Percentiles rank a stretch among this genome's conserved stretches.
phyloP scores from a whole-genome alignment of 2,888 invertebrate genomes.

The Neoitamus cyanurus region DNA sequence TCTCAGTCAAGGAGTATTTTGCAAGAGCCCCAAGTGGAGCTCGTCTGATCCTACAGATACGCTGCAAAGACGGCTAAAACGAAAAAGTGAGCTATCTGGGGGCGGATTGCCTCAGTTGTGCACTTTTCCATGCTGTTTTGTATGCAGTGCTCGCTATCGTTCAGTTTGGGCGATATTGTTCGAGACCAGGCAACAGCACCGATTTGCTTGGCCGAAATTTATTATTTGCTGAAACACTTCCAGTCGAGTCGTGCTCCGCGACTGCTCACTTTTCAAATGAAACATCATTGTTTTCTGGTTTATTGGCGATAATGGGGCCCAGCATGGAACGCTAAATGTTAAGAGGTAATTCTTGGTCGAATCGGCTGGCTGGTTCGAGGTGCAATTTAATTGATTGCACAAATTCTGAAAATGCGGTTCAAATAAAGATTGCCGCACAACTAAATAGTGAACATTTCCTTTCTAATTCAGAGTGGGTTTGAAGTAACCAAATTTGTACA shows the following conservation, averaged over 20 bases:
- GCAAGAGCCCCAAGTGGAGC: constrained; percentile 7
- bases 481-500: not conserved
- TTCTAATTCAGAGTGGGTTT: not conserved
- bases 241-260: not conserved
- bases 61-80: constrained; percentile 19
- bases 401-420: not conserved
- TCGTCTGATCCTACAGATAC: constrained; percentile 31
- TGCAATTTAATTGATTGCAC: constrained; percentile 5
- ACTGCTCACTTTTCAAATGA: not conserved
- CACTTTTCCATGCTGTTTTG: not conserved
- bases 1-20: constrained; percentile 1
- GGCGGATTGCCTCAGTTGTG: constrained; percentile 34
- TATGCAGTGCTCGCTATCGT: not conserved
- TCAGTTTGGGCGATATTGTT: constrained; percentile 1
- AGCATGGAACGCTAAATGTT: not conserved
- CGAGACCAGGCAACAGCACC: not conserved
- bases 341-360: not conserved
- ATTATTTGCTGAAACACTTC: constrained; percentile 11
- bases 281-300: constrained; percentile 8
- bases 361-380: not conserved
- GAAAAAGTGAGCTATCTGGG: constrained; percentile 10
- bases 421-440: not conserved
- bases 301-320: constrained; percentile 4
- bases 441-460: not conserved
- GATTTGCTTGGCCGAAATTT: constrained; percentile 20